Evolutionary conservation across 2,888 invertebrate species (phyloP).

Genomic region (Drosophila stalkeri): DNA sequence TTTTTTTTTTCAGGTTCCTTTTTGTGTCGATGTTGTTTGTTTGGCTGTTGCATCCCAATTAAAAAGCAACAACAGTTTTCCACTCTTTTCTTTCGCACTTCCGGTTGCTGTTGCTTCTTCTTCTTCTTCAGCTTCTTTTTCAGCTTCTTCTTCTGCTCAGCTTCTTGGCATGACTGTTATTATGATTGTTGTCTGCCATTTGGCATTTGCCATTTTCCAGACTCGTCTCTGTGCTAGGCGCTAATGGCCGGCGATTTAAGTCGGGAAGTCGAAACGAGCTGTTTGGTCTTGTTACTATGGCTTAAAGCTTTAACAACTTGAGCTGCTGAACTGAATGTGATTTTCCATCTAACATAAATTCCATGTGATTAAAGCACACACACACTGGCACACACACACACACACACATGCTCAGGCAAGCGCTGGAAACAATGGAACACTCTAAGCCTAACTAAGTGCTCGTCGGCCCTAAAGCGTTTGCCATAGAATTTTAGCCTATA

Average conservation of each 20-base stretch:
- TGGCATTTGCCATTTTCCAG: slow-evolving; percentile 21
- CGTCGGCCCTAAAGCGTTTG: slow-evolving; percentile 28
- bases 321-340: slow-evolving; percentile 17
- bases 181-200: slow-evolving; percentile 17
- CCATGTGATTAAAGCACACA: slow-evolving; percentile 36
- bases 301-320: slow-evolving; percentile 22
- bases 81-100: slow-evolving; percentile 25
- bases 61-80: slow-evolving; percentile 41
- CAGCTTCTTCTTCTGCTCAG: neutral
- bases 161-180: neutral
- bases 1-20: neutral
- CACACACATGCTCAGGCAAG: slow-evolving; percentile 8
- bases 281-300: slow-evolving; percentile 16
- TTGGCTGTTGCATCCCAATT: slow-evolving; percentile 38
- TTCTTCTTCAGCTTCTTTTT: neutral
- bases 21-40: slow-evolving; percentile 9
- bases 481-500: slow-evolving; percentile 24
- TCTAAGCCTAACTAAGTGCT: slow-evolving; percentile 62
- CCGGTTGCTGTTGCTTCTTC: neutral
- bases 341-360: slow-evolving; percentile 36
- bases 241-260: slow-evolving; percentile 41
- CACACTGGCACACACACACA: slow-evolving; percentile 11
- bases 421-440: slow-evolving; percentile 57
- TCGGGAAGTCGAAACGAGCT: slow-evolving; percentile 28
- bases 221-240: slow-evolving; percentile 33